Percentiles rank a stretch among this genome's conserved stretches.
Conservation (phyloP, 2,888 invertebrate genomes). For the Oscheius sp. region DNA sequence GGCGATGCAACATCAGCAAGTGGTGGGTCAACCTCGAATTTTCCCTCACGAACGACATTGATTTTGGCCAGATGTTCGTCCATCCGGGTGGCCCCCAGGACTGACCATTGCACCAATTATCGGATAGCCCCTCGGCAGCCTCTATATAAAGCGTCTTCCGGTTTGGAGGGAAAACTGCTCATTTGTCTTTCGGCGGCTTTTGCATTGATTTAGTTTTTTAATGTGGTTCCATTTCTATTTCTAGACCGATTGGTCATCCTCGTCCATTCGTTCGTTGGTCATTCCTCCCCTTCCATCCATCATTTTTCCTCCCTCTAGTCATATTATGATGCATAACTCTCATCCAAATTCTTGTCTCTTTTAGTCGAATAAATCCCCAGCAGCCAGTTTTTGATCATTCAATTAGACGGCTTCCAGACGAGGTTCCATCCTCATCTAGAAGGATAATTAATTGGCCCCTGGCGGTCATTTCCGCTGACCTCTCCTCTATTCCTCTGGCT, state of each 20-base stretch:
- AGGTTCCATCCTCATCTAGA: background rate
- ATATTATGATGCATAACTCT: conserved; percentile 20
- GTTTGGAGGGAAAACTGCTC: conserved; percentile 13
- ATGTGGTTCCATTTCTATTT: background rate
- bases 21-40: conserved; percentile 11
- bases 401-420: background rate
- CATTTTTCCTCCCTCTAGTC: background rate
- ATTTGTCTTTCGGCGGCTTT: conserved; percentile 11
- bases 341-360: background rate
- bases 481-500: background rate
- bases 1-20: conserved; percentile 31
- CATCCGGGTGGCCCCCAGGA: background rate
- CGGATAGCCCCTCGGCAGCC: conserved; percentile 11
- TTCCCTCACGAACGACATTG: background rate
- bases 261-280: background rate
- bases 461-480: conserved; percentile 21
- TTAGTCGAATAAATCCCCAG: conserved; percentile 5
- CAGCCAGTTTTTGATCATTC: conserved; percentile 8
- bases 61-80: conserved; percentile 27
- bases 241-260: background rate
- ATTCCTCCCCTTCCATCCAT: background rate
- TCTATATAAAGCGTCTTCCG: background rate
- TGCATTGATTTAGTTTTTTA: background rate
- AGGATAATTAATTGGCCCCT: conserved; percentile 17
- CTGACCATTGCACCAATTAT: conserved; percentile 24